Evolutionary conservation across 2,888 invertebrate species (phyloP), one percentile per base, ranked within the genome.

Genomic region (Cosmia pyralina): DNA sequence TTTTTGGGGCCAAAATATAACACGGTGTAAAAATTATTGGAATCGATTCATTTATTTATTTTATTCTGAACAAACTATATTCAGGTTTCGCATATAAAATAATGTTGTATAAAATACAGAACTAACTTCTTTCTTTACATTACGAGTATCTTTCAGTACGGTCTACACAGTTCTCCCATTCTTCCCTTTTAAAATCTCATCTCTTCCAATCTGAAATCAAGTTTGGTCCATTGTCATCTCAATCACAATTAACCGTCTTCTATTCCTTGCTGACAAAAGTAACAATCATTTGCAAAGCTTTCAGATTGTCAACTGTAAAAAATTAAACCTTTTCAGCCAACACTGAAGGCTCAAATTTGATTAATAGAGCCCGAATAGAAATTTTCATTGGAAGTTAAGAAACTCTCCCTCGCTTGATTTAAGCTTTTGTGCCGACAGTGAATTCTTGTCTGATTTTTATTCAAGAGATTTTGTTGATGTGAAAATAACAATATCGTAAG

Each of bases 191-290:
- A 77, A 78, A 86, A 84, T 73, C 52, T 59, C 67, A 63, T 75
- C 55, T 53, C 62, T 48, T 52, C 38, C 66, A 76, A 78, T 82
- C 69, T 75, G 4, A 55, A 75, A 83, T 85, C 78, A 77, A 77
- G 76, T 79, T 82, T 69, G 78, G 78, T 59, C 83, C 78, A 87
- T 89, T 90, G 87, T 90, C 73, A 67, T 84, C 84, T 82, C 81
- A 83, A 83, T 88, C 85, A 83, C 90, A 90, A 92, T 92, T 91
- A 90, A 89, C 86, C 72, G 80, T 72, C 74, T 76, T 65, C 82
- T 80, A 84, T 88, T 88, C 85, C 77, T 79, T 85, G 87, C 89
- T 86, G 86, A 90, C 89, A 91, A 90, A 89, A 89, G 90, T 90
- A 85, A 86, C 88, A 90, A 89, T 90, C 87, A 76, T 79, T 73